These are phyloP conservation scores for Myzus persicae DNA, from an alignment of 1,140 invertebrate species.

Conservation along the genomic window DNA sequence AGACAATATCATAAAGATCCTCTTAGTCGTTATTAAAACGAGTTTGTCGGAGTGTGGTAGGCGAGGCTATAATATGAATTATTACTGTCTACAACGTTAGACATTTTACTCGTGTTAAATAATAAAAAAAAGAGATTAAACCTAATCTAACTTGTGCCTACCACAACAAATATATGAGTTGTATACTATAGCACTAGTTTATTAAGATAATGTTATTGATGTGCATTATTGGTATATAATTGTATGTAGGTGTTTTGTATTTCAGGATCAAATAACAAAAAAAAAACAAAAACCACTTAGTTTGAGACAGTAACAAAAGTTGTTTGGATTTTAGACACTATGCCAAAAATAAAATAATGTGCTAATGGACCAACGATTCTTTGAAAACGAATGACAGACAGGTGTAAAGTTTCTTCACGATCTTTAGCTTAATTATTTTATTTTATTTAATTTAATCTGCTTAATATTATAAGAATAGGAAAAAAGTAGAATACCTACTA, in stretches of 20 bases:
- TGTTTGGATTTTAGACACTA: background rate
- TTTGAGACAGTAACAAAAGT: background rate
- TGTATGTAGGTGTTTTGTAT: background rate
- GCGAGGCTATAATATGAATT: background rate
- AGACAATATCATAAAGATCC: slow-evolving; percentile 32
- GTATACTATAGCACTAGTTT: background rate
- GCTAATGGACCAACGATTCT: background rate
- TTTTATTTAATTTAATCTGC: background rate
- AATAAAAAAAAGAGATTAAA: slow-evolving; percentile 29
- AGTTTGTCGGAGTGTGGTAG: slow-evolving; percentile 9
- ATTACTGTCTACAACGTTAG: slow-evolving; percentile 27
- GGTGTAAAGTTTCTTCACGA: background rate
- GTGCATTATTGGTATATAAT: background rate
- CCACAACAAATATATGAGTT: slow-evolving; percentile 21
- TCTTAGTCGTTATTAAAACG: slow-evolving; percentile 16
- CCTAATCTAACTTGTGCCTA: background rate
- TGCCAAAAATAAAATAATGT: slow-evolving; percentile 35
- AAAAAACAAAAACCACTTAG: background rate
- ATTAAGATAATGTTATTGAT: background rate
- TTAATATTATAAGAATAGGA: too few species aligned
- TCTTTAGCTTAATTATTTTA: background rate
- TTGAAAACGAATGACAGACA: background rate
- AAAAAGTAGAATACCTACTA: too few species aligned
- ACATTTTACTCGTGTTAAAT: background rate
- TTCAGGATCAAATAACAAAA: background rate